Evolutionary conservation across 2,888 invertebrate species (phyloP).

Genomic region (Chloroclysta siterata): DNA sequence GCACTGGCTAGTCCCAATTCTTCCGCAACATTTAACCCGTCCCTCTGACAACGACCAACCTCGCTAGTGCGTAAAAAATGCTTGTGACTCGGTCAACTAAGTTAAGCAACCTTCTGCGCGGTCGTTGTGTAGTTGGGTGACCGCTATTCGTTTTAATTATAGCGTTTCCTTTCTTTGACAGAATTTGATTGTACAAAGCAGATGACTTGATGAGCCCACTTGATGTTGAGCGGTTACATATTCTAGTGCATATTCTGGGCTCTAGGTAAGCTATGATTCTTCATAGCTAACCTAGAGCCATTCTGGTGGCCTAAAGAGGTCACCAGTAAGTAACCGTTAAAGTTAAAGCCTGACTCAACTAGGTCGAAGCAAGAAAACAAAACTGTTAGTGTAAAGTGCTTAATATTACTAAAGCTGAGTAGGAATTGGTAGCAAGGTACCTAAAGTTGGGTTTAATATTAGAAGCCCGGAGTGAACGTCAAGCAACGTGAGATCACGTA

Average conservation of each 20-base stretch:
- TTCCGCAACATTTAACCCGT: constrained; percentile 54
- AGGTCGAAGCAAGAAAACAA: neutral
- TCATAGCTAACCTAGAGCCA: too few species aligned
- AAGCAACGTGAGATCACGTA: neutral
- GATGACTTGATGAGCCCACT: too few species aligned
- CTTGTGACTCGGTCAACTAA: neutral
- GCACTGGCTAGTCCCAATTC: constrained; percentile 46
- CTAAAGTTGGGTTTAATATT: constrained; percentile 8
- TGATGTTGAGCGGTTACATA: neutral
- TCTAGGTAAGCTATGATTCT: too few species aligned
- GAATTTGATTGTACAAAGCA: too few species aligned
- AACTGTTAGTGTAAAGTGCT: neutral
- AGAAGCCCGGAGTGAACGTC: neutral
- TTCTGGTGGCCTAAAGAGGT: too few species aligned
- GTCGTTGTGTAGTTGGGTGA: neutral
- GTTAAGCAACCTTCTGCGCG: neutral
- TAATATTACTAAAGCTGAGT: constrained; percentile 6
- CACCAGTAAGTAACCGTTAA: too few species aligned
- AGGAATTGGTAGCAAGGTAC: constrained; percentile 5
- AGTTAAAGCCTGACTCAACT: constrained; percentile 5
- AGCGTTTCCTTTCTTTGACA: too few species aligned
- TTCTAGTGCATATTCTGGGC: too few species aligned
- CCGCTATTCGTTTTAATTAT: neutral
- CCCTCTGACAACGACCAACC: constrained; percentile 42
- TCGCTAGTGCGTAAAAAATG: constrained; percentile 18